Evolutionary conservation across 2,888 invertebrate genomes (phyloP), one percentile per base, ranked within the genome.

Genomic region (Ligdia adustata): DNA sequence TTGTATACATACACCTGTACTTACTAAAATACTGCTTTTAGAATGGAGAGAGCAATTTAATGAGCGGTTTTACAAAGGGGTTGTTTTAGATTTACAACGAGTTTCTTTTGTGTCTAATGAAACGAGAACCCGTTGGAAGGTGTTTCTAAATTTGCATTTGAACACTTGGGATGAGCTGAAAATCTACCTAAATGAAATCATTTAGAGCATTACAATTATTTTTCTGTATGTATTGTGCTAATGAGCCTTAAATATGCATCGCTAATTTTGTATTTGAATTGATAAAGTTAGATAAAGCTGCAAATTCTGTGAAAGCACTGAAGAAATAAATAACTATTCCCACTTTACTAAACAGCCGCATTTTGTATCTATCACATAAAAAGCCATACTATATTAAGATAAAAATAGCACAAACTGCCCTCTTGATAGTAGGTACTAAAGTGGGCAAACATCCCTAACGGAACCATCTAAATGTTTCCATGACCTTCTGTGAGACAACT

Each of bases 41-140:
- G 20, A 11, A 14, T 22, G 43, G 22, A 22, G 38, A 12, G 38
- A 31, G 31, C 29, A 14, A 35, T 43, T 44, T 57, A 52, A 41
- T 38, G 46, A 61, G 49, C 27, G 39, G 52, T 48, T 46, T 27
- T 37, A 50, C 49, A 34, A 43, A 43, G 28, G 34, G 34, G 28
- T 41, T 34, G 34, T 54, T 43, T 54, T 43, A 51, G 41, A 50
- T 56, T 51, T 45, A 27, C 45, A 40, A 53, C 34, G 45, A 48
- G 32, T 39, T 52, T 54, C 55, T 60, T 55, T 54, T 35, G 33
- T 28, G 33, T 9, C 11, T 12, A 33, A 33, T 20, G 33, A 20
- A 33, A 20, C 9, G 33, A 20, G 18, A 33, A 15, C 5, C 0
- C 7, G 16, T 33, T 33, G n/a, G 29, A 29, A 31, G 33, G 18